Evolutionary conservation across 2,797 vertebrate genomes (phyloP).

Genomic region (Pelobates cultripes): DNA sequence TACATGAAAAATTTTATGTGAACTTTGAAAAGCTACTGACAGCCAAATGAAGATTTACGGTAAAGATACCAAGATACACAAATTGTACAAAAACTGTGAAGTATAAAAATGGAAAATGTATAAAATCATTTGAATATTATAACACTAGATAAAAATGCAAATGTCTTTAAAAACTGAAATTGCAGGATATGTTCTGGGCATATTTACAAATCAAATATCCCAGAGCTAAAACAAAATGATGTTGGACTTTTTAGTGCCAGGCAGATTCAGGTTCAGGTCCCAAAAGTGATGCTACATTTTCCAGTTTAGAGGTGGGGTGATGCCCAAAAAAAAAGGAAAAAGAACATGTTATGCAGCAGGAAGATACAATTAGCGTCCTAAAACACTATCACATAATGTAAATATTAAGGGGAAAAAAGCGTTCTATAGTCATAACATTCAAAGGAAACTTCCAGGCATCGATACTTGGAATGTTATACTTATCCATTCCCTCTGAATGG

Average conservation of each 20-base stretch:
- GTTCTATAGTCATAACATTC: too few relatives aligned
- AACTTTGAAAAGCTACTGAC: background rate
- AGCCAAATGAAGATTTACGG: background rate
- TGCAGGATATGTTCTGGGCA: background rate
- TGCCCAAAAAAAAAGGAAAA: too few relatives aligned
- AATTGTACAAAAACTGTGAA: constrained; percentile 21
- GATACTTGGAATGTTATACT: too few relatives aligned
- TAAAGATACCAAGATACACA: constrained; percentile 8
- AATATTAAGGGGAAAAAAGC: too few relatives aligned
- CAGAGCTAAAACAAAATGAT: background rate
- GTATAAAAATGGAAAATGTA: constrained; percentile 48
- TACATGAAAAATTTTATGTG: background rate
- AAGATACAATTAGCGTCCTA: too few relatives aligned
- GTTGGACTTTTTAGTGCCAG: background rate
- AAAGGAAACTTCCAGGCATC: too few relatives aligned
- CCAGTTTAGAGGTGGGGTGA: too few relatives aligned
- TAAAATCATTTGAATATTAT: constrained; percentile 24
- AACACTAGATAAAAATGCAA: constrained; percentile 35
- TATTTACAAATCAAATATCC: background rate
- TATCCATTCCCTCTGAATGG: too few relatives aligned
- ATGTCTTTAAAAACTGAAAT: constrained; percentile 12
- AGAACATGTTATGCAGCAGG: too few relatives aligned
- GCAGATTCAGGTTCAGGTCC: background rate
- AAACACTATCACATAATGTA: too few relatives aligned
- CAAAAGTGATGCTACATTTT: background rate